A percentile compares a stretch with the other conserved stretches of the same genome.
Evolutionary conservation across 2,113 vertebrate genomes (phyloP).

Genomic region (Malurus cyaneus): DNA sequence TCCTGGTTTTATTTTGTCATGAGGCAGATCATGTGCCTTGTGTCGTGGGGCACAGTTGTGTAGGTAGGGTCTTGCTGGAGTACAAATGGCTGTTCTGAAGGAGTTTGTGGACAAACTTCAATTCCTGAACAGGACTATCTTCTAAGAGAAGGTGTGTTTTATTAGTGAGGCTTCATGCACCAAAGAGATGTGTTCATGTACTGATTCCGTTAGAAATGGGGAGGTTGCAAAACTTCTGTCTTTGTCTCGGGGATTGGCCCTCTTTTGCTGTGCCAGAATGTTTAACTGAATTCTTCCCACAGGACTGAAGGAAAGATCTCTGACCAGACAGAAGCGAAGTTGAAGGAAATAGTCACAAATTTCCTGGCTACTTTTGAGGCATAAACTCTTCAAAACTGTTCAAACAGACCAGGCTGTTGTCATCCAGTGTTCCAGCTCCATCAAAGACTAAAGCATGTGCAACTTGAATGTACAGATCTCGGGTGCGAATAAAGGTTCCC

Average conservation of each 20-base stretch:
- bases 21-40: rapidly evolving
- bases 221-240: neutral
- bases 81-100: rapidly evolving
- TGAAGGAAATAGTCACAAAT: slow-evolving; percentile 90
- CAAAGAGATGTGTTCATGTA: neutral
- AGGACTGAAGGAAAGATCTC: slow-evolving; percentile 94
- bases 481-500: slow-evolving; percentile 83
- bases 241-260: rapidly evolving
- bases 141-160: rapidly evolving
- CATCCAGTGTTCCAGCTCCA: slow-evolving; percentile 50
- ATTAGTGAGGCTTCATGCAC: rapidly evolving
- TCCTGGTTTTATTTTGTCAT: neutral
- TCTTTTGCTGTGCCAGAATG: neutral
- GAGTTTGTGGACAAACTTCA: too few species aligned
- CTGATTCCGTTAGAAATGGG: neutral
- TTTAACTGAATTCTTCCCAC: neutral
- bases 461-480: slow-evolving; percentile 83
- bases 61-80: neutral
- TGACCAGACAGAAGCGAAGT: slow-evolving; percentile 87
- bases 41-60: neutral
- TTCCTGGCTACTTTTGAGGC: slow-evolving; percentile 95
- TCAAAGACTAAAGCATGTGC: slow-evolving; percentile 68
- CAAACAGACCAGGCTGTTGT: slow-evolving; percentile 25
- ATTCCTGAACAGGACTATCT: neutral
- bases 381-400: slow-evolving; percentile 64